Evolutionary conservation across 2,888 invertebrate species (phyloP).

Genomic region (Holacanthella duospinosa): DNA sequence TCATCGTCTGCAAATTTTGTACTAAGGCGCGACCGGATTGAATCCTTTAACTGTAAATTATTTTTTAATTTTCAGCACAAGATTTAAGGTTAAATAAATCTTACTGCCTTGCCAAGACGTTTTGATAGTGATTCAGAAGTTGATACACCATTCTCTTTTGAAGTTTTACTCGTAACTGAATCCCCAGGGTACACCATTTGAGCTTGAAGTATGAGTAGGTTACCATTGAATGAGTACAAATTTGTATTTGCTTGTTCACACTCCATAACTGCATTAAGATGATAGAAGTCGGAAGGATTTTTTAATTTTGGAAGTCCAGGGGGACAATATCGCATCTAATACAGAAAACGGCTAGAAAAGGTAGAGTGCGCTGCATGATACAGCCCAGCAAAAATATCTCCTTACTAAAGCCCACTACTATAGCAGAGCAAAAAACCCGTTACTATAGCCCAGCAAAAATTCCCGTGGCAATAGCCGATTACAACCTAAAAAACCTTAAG

Average conservation of each 20-base stretch:
- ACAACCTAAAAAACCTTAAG: too few species aligned
- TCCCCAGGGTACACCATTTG: not conserved
- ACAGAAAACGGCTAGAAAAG: not conserved
- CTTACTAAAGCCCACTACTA: too few species aligned
- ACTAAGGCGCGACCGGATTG: not conserved
- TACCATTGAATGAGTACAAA: conserved; percentile 66
- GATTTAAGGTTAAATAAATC: not conserved
- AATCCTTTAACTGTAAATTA: not conserved
- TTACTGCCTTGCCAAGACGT: not conserved
- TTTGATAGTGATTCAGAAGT: not conserved
- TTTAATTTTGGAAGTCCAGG: conserved; percentile 28
- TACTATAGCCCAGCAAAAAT: too few species aligned
- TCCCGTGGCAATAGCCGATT: not conserved
- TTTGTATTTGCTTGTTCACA: conserved; percentile 64
- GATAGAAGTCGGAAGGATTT: conserved; percentile 20
- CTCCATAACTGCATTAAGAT: conserved; percentile 51
- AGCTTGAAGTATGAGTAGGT: conserved; percentile 18
- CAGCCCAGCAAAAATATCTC: too few species aligned
- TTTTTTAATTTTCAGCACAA: not conserved
- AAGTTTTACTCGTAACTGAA: not conserved
- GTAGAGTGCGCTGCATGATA: too few species aligned
- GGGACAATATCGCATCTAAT: conserved; percentile 32
- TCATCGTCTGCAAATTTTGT: not conserved
- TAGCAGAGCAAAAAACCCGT: too few species aligned
- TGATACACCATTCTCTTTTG: not conserved